A percentile compares a stretch with the other conserved stretches of the same genome.
Evolutionary conservation across 2,888 invertebrate genomes (phyloP).

Genomic region (Apocheima hispidaria): DNA sequence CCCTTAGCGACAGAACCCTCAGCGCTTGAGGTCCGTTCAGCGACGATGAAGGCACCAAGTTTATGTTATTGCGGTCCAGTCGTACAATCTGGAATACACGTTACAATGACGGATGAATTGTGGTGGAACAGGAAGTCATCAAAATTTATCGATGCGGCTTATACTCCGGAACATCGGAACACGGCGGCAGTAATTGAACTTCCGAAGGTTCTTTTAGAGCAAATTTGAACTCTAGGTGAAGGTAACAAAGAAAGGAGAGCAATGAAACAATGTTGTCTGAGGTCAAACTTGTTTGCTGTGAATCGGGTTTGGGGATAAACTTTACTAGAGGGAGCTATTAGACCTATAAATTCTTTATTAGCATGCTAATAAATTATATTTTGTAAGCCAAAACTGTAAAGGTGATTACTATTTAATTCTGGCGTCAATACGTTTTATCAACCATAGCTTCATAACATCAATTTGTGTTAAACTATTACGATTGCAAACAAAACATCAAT

Average conservation of each 20-base stretch:
- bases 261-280: constrained; percentile 16
- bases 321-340: neutral
- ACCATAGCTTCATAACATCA: too few species aligned
- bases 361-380: neutral
- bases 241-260: neutral
- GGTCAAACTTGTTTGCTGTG: constrained; percentile 19
- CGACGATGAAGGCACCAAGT: constrained; percentile 91
- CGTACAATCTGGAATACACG: constrained; percentile 88
- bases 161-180: constrained; percentile 11
- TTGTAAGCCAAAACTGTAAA: neutral
- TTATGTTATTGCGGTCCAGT: constrained; percentile 93
- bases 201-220: constrained; percentile 6
- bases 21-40: constrained; percentile 92
- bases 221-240: constrained; percentile 4
- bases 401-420: neutral
- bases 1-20: constrained; percentile 90
- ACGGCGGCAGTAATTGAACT: constrained; percentile 16
- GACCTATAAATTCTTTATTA: neutral
- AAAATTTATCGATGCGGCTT: constrained; percentile 11
- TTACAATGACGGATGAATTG: constrained; percentile 23
- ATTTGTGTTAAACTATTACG: too few species aligned
- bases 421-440: too few species aligned
- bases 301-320: constrained; percentile 6
- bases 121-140: constrained; percentile 20
- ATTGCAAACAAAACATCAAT: too few species aligned